Evolutionary conservation across 2,113 vertebrate genomes (phyloP), one percentile per base, ranked within the genome.

Genomic region (Gopherus flavomarginatus): DNA sequence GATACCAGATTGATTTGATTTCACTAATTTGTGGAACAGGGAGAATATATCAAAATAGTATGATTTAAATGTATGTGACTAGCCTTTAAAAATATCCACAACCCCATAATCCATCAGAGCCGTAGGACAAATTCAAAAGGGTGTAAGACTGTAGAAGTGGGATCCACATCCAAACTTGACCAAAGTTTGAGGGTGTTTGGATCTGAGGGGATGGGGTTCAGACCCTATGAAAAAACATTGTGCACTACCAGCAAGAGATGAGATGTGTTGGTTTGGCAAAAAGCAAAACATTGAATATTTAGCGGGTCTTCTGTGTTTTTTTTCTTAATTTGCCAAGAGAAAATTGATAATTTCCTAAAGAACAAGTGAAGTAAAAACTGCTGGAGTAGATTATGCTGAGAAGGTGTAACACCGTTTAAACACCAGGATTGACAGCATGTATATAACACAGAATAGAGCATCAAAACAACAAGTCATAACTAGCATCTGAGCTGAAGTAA

Each of bases 121-220:
- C 5, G 12, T 59, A 29, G 5, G 12, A 59, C 26, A 59, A 59
- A 29, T 6, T 5, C 16, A 84, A 57, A 24, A 6, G 16, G 1
- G 0, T 8, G 2, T 6, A 4, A 4, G 35, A 83, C 3, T 72
- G 1, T 88, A 75, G 1, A 3, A 78, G 17, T 44, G 0, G 0
- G 81, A 1, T 69, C 11, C 3, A 3, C 77, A 12, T 86, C 13
- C 29, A 82, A 72, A 13, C n/a, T 52, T 42, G 29, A 57, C 3
- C 1, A 38, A 24, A 31, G 86, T 62, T 79, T 24, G 35, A 75
- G 38, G 9, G 8, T 16, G 17, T 53, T 53, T 53, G 52, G 52
- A 19, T 53, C 52, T 53, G 17, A 19, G 52, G 52, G 52, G 52
- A 53, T 2, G 52, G 52, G 2, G 52, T 53, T 53, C 52, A 53